Evolutionary conservation across 2,113 vertebrate genomes (phyloP).

Genomic region (Xiphophorus maculatus): DNA sequence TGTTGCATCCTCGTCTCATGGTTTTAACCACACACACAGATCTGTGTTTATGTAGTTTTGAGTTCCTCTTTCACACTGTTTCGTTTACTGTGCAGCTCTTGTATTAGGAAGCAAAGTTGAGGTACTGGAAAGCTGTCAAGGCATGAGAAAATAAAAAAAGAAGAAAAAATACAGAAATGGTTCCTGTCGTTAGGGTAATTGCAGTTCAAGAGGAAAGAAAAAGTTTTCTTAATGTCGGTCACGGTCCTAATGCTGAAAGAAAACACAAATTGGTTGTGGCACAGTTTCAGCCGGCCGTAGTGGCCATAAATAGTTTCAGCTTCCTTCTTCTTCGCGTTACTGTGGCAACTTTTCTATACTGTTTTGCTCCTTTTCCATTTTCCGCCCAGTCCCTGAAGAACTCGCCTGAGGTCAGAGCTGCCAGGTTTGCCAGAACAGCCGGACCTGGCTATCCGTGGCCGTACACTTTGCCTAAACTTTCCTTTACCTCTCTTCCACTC

Average conservation of each 20-base stretch:
- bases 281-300: neutral
- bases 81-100: conserved; percentile 28
- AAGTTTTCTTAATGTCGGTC: neutral
- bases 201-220: neutral
- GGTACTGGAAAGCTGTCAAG: neutral
- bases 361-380: conserved; percentile 62
- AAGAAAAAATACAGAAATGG: neutral
- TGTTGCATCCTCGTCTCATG: conserved; percentile 3
- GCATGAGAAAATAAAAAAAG: neutral
- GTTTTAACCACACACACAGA: conserved; percentile 48
- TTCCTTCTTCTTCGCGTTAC: conserved; percentile 49
- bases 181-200: neutral
- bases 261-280: conserved; percentile 15
- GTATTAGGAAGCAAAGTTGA: conserved; percentile 7
- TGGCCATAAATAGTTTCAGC: conserved; percentile 24
- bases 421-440: conserved; percentile 46
- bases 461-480: conserved; percentile 54
- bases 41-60: conserved; percentile 19
- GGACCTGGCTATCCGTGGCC: conserved; percentile 53
- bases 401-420: conserved; percentile 64
- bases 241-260: neutral
- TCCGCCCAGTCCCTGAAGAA: conserved; percentile 42
- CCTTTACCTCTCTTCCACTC: conserved; percentile 13
- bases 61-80: conserved; percentile 53
- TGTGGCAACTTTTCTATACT: conserved; percentile 51